Base-by-base conservation (phyloP, 2,888 invertebrate genomes). In the Spialia ferax region DNA sequence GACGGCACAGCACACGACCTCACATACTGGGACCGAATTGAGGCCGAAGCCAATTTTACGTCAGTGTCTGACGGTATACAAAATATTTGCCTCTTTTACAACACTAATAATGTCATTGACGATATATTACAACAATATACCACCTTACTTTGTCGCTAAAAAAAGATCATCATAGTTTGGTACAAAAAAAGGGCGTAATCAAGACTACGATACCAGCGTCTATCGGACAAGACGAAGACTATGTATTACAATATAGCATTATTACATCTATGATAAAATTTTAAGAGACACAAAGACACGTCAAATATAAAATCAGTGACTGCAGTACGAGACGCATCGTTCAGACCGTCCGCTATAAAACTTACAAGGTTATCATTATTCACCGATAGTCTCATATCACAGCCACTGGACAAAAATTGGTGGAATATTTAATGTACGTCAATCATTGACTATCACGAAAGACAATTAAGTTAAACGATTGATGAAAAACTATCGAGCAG, bases 401-500 rank as follows among this genome's bases (percentile, higher is more conserved):
- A 56, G 61, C 61, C 60, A 61, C 60, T 23, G 29, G 35, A 60
- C 42, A 60, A 42, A 42, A 60, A 60, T 45, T 54, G 42, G 59
- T 66, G 59, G 66, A 66, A 63, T 35, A 52, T 64, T 61, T 18
- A 59, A 29, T 55, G 54, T 54, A 35, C 42, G 23, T 57, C 38
- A 63, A 59, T 35, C 18, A 63, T 32, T 35, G 60, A 69, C 55
- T 48, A 67, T 52, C 50, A 67, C 55, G 32, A 32, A 56, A 23
- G 50, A 65, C 45, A 32, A 60, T 3, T 60, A 18, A 42, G 5
- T 42, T 42, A 5, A 63, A 56, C 38, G 45, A 48, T 32, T 45
- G 55, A 62, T 84, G 79, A 82, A 79, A 63, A 64, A 35, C 45
- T 23, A 26, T 15, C 35, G 61, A 56, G 70, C 75, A 71, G 73